These are phyloP conservation scores for Pipistrellus pipistrellus DNA, from an alignment of 2,797 vertebrate species.

Conservation along the genomic window DNA sequence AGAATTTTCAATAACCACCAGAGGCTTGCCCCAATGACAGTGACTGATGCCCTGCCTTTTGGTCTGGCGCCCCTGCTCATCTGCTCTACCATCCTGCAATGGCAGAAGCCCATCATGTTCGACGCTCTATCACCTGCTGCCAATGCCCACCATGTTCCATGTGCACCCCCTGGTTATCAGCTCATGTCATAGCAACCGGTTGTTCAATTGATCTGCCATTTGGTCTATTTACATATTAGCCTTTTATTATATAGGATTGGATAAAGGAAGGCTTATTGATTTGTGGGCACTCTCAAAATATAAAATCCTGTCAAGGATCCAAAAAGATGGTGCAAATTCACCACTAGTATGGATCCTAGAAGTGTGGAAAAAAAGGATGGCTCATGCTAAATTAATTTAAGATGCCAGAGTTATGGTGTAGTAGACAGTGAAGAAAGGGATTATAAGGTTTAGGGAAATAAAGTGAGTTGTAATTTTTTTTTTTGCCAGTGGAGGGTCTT, in stretches of 20 bases:
- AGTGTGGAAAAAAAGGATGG: background rate
- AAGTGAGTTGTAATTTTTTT: background rate
- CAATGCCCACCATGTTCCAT: too few relatives aligned
- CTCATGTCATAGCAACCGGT: too few relatives aligned
- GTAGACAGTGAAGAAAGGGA: background rate
- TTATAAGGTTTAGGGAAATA: background rate
- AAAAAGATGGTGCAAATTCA: background rate
- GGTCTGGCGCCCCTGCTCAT: too few relatives aligned
- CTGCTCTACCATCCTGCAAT: too few relatives aligned
- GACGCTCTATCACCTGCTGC: too few relatives aligned
- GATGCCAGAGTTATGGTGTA: background rate
- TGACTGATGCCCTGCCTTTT: too few relatives aligned
- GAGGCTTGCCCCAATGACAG: too few relatives aligned
- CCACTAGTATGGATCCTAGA: background rate
- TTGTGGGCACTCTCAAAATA: background rate
- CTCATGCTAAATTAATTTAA: slow-evolving; percentile 23
- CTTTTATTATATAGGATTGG: background rate
- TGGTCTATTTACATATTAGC: too few relatives aligned
- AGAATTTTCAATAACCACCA: too few relatives aligned
- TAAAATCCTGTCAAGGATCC: background rate
- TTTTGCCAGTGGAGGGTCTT: background rate
- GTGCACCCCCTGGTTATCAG: too few relatives aligned
- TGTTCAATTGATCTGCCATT: too few relatives aligned
- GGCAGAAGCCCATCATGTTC: too few relatives aligned
- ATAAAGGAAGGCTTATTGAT: background rate